Percentiles rank a stretch among this genome's conserved stretches.
Evolutionary conservation across 2,113 vertebrate species (phyloP).

Genomic region (Limanda limanda): DNA sequence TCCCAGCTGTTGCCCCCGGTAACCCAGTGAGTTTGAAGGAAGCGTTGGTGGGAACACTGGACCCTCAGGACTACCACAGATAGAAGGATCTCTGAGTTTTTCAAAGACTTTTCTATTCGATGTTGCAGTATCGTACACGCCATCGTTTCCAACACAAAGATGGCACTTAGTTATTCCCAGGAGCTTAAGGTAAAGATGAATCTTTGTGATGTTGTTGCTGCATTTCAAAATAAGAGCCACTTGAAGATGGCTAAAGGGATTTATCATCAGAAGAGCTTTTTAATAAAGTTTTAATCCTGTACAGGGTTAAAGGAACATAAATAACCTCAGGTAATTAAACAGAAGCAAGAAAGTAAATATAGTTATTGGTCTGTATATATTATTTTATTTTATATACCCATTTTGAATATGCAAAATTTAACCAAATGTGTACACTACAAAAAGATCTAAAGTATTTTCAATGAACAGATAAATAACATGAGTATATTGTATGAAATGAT

Average conservation of each 20-base stretch:
- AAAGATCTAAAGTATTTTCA: not conserved
- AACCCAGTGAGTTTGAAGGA: slow-evolving; percentile 16
- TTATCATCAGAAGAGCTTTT: not conserved
- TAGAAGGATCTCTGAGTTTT: not conserved
- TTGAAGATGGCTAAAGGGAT: not conserved
- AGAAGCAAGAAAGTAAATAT: no score
- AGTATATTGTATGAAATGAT: no score
- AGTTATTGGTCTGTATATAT: no score
- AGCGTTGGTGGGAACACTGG: slow-evolving; percentile 7
- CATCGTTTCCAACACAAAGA: not conserved
- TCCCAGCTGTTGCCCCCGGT: slow-evolving; percentile 53
- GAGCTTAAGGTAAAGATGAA: not conserved
- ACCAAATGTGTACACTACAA: not conserved
- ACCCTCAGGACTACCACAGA: slow-evolving; percentile 9
- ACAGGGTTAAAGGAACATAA: not conserved
- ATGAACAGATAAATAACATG: not conserved
- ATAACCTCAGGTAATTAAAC: no score
- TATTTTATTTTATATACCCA: no score
- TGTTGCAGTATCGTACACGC: not conserved
- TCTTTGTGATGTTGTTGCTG: not conserved
- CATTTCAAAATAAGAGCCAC: not conserved
- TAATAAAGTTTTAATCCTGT: no score
- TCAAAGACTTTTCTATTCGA: not conserved
- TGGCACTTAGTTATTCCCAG: not conserved
- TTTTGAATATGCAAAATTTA: no score